Base-by-base conservation (phyloP, 2,888 invertebrate genomes). In the Tachina fera region DNA sequence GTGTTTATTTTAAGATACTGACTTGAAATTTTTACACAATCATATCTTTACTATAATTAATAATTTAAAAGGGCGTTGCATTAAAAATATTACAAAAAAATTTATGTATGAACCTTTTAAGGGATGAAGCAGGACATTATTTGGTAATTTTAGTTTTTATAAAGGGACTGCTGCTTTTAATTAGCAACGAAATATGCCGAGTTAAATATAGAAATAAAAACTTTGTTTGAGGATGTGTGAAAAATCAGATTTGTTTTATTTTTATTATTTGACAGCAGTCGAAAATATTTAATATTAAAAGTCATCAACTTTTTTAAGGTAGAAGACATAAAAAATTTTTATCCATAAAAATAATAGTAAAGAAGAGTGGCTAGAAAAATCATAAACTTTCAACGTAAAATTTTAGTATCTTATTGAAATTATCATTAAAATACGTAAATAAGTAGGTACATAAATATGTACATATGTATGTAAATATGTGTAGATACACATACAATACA, bases 181-280 rank as follows among this genome's bases (percentile, higher is more conserved):
- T 79, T 63, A 63, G 39, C 71, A 19, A 39, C 45, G 10, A 65
- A 63, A 71, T 47, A 65, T 53, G 53, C 63, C 47, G 71, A 56
- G 19, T 47, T 51, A 61, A 68, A 51, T 60, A 39, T 14, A 70
- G 61, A 39, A 71, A 70, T 70, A 70, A 60, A 72, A 78, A 72
- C n/a, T 60, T 58, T 78, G 72, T 78, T 71, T 49, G 63, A 68
- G 43, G 60, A 72, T 53, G 77, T 68, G 77, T 74, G 51, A 56
- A 65, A 75, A 58, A 31, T 9, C 31, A 5, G 0, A 6, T 70
- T 43, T 45, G 11, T 11, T 8, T 67, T 65, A 22, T 68, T 61
- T 45, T 45, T 47, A 9, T 70, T 49, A 6, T 31, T 31, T 31
- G 5, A 1, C 31, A 31, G 31, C 31, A 31, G 6, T 31, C 31